Conservation (phyloP, 2,797 vertebrate genomes). For the Pseudochirops cupreus region DNA sequence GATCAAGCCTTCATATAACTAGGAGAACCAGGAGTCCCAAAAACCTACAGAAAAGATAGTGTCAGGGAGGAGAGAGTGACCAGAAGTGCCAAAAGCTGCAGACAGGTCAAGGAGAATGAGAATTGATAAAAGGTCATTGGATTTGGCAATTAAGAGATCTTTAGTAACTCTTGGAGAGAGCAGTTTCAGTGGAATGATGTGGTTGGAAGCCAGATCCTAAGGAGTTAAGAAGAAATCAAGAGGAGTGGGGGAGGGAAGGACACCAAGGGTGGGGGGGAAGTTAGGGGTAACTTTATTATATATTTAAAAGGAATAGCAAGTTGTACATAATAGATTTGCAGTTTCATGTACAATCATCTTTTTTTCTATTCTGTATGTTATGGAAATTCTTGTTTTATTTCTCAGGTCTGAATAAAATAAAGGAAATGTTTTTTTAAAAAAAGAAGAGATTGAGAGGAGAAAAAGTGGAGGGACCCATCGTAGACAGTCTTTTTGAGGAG, state of each 20-base stretch:
- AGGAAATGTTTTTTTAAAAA: neutral
- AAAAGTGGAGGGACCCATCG: neutral
- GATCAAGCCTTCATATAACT: neutral
- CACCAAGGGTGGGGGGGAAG: too few species aligned
- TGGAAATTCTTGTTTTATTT: neutral
- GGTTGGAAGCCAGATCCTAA: neutral
- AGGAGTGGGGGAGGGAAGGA: neutral
- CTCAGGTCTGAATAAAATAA: neutral
- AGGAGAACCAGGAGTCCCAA: neutral
- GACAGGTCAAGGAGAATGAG: neutral
- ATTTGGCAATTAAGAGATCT: neutral
- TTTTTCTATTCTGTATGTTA: neutral
- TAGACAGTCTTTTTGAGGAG: neutral
- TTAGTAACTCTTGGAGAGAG: neutral
- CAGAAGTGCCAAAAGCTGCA: neutral
- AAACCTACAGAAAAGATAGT: neutral
- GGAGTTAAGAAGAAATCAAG: neutral
- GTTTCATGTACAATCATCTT: neutral
- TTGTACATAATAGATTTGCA: neutral
- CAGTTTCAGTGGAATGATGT: neutral
- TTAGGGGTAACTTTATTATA: neutral
- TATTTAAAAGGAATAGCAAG: neutral
- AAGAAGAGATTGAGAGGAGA: neutral
- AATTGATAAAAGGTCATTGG: neutral
- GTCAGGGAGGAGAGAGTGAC: neutral